Evolutionary conservation across 2,113 vertebrate genomes (phyloP).

Genomic region (Bagarius yarrelli): DNA sequence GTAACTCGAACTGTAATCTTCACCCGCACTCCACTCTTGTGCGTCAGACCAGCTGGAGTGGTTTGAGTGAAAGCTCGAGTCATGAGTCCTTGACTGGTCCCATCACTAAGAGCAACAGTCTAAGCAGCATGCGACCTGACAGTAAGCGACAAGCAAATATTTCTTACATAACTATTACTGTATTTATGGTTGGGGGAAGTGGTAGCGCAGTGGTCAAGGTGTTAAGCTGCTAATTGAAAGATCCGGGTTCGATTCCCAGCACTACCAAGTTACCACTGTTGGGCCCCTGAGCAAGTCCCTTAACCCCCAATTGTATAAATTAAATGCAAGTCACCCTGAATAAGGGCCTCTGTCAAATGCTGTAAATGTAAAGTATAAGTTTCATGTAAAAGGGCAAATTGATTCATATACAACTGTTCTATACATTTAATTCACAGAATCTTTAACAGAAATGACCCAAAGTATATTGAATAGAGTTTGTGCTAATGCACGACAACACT

Average conservation of each 20-base stretch:
- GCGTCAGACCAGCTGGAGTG: conserved; percentile 88
- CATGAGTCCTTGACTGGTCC: conserved; percentile 68
- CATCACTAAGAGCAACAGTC: conserved; percentile 84
- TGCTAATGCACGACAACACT: background rate
- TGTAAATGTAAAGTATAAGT: too few species aligned
- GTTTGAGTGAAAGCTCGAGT: conserved; percentile 75
- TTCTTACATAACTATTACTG: too few species aligned
- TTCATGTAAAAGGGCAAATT: background rate
- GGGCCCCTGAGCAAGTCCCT: too few species aligned
- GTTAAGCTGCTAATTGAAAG: too few species aligned
- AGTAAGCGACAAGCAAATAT: conserved; percentile 64
- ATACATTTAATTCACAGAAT: background rate
- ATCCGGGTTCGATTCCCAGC: too few species aligned
- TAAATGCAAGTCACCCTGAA: too few species aligned
- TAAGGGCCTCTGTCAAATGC: too few species aligned
- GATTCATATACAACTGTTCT: background rate
- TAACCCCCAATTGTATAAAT: too few species aligned
- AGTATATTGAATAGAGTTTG: background rate
- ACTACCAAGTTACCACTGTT: too few species aligned
- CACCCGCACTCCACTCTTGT: conserved; percentile 69
- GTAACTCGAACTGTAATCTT: conserved; percentile 43
- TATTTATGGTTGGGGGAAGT: too few species aligned
- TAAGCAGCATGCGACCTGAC: conserved; percentile 74
- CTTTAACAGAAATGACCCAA: background rate
- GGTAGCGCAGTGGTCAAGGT: too few species aligned